Evolutionary conservation across 1,140 invertebrate species (phyloP), one percentile per base, ranked within the genome.

Genomic region (Diuraphis noxia): DNA sequence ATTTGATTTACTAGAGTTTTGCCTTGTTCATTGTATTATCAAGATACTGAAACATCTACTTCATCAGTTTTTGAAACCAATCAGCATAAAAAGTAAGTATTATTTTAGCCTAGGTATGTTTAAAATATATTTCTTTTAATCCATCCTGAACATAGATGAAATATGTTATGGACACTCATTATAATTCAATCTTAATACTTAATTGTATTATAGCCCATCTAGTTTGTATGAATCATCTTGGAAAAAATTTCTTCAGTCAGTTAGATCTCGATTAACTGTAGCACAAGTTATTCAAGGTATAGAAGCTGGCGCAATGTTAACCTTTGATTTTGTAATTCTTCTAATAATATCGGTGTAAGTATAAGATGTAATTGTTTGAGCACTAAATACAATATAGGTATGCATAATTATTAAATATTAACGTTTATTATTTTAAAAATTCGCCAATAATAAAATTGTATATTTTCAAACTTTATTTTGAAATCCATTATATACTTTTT

Each of bases 261-360:
- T 96, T 6, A 94, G 94, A 52, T 95, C 96, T 17, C 94, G 96
- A 46, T 93, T 96, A 30, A 96, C 96, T 90, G 96, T 97, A 21
- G 96, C 96, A 1, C 95, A 97, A 94, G 95, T 97, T 6, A 95
- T 97, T 1, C 94, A 96, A 92, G 94, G 95, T 92, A 96, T 97
- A 0, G 94, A 95, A 92, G 93, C 94, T n/a, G 95, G 96, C 93
- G 96, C 96, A 17, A 93, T 94, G 4, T 94, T 97, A 34, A 97
- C 96, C 0, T 97, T 97, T 94, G 96, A 97, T 94, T 97, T 96
- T 94, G 92, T 96, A 46, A 95, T 96, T 93, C 94, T 97, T 7
- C 93, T 96, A 0, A 93, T 96, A 30, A 95, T 96, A 3, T 96
- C 96, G 36, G 96, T 96, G 94, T 96, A 94, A 94, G 94, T 93